Evolutionary conservation across 2,888 invertebrate species (phyloP).

Genomic region (Drosophila neotestacea): DNA sequence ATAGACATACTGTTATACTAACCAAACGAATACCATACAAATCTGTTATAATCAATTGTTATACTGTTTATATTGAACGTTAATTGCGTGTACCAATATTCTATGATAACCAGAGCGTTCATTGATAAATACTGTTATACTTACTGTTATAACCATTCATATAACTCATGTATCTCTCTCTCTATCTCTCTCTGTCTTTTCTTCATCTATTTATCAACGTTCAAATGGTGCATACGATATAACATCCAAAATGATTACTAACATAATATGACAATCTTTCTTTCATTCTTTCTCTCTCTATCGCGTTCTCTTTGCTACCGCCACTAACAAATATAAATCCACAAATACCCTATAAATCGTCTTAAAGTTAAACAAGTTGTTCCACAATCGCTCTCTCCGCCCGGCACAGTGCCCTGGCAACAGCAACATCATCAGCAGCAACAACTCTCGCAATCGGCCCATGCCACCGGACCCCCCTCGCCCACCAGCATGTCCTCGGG

Average conservation of each 20-base stretch:
- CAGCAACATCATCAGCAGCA: slow-evolving; percentile 86
- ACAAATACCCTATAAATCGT: slow-evolving; percentile 17
- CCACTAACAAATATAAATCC: slow-evolving; percentile 15
- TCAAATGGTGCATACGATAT: slow-evolving; percentile 23
- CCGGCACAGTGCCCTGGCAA: slow-evolving; percentile 88
- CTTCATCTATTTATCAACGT: slow-evolving; percentile 6
- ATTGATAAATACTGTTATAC: slow-evolving; percentile 37
- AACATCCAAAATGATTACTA: slow-evolving; percentile 38
- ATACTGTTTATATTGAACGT: slow-evolving; percentile 43
- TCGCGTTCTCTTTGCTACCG: slow-evolving; percentile 28
- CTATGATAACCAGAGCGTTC: slow-evolving; percentile 24
- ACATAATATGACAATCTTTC: slow-evolving; percentile 24
- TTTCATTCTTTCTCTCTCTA: slow-evolving; percentile 33
- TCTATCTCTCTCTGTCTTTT: slow-evolving; percentile 26
- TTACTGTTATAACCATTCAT: slow-evolving; percentile 47
- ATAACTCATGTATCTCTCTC: slow-evolving; percentile 40
- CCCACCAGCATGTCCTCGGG: slow-evolving; percentile 89
- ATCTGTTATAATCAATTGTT: slow-evolving; percentile 35
- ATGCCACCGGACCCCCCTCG: slow-evolving; percentile 87
- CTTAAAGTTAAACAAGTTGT: slow-evolving; percentile 88
- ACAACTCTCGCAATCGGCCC: slow-evolving; percentile 82
- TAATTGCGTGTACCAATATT: slow-evolving; percentile 30
- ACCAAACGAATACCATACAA: slow-evolving; percentile 1
- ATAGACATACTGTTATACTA: slow-evolving; percentile 33
- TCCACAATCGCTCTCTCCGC: slow-evolving; percentile 88